Conservation (phyloP, 37 sponge, comb jelly and placozoan species). For the Theonella swinhoei region DNA sequence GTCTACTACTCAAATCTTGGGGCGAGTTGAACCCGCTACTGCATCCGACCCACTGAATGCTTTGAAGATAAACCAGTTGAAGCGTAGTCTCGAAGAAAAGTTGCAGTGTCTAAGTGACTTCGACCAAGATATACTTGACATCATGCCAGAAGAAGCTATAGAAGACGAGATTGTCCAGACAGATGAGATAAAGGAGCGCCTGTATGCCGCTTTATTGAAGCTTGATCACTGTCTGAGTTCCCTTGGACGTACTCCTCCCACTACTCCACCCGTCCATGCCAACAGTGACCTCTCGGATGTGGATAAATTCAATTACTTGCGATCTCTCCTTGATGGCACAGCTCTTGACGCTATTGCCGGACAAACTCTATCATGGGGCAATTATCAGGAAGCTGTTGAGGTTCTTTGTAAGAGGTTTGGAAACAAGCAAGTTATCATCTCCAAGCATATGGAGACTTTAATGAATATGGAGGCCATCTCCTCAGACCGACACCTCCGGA, state of each 20-base stretch:
- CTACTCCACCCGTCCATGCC: conserved; percentile 19
- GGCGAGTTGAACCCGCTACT: background rate
- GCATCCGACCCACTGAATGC: background rate
- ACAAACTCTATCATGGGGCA: conserved; percentile 9
- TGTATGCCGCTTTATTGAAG: conserved; percentile 22
- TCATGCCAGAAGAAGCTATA: conserved; percentile 26
- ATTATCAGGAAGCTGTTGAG: conserved; percentile 30
- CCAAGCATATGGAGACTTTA: conserved; percentile 43
- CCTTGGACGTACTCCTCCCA: background rate
- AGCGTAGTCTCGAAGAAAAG: background rate
- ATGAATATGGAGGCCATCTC: conserved; percentile 13
- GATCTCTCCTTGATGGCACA: conserved; percentile 30
- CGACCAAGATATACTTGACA: background rate
- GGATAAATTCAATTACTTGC: conserved; percentile 34
- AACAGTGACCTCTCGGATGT: conserved; percentile 32
- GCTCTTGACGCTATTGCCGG: conserved; percentile 28
- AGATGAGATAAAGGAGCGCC: conserved; percentile 3
- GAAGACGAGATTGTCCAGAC: conserved; percentile 42
- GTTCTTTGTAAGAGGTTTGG: conserved; percentile 36
- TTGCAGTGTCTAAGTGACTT: background rate
- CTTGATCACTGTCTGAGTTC: conserved; percentile 6
- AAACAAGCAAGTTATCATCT: conserved; percentile 35
- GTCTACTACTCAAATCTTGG: conserved; percentile 13
- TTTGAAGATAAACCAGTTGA: background rate
- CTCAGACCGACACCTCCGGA: conserved; percentile 2